Evolutionary conservation across 2,888 invertebrate genomes (phyloP).

Genomic region (Amblyteles armatorius): DNA sequence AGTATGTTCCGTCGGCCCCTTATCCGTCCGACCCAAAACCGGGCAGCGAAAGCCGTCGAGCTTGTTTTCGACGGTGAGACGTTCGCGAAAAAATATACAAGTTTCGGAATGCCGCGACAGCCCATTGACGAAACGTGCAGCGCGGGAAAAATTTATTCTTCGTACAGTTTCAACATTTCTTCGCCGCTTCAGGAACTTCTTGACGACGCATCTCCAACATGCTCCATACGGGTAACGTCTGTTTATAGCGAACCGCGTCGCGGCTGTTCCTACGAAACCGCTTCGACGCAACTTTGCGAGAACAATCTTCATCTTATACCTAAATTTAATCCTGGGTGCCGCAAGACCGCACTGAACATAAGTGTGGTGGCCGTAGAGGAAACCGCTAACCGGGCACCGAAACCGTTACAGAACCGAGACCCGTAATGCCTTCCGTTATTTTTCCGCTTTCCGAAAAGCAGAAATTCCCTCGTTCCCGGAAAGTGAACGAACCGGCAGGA

Average conservation of each 20-base stretch:
- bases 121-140: slow-evolving; percentile 1
- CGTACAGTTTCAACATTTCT: slow-evolving; percentile 1
- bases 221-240: neutral
- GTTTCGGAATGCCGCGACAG: neutral
- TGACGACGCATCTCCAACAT: neutral
- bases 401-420: neutral
- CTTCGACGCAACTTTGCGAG: neutral
- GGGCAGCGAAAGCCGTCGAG: neutral
- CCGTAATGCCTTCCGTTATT: slow-evolving; percentile 26
- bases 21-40: neutral
- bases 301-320: neutral
- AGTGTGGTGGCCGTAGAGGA: neutral
- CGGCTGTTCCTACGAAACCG: neutral
- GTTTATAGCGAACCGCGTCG: neutral
- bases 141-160: neutral
- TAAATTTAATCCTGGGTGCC: neutral
- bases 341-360: neutral
- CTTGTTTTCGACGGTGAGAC: slow-evolving; percentile 21
- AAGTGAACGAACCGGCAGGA: slow-evolving; percentile 20
- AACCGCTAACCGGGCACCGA: neutral
- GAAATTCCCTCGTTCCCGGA: slow-evolving; percentile 19
- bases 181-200: neutral
- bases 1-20: slow-evolving; percentile 40
- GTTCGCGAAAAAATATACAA: neutral
- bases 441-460: slow-evolving; percentile 2